A percentile compares a stretch with the other conserved stretches of the same genome.
These are phyloP conservation scores for Scarus forsteni DNA, from an alignment of 2,797 vertebrate genomes.

Conservation along the genomic window DNA sequence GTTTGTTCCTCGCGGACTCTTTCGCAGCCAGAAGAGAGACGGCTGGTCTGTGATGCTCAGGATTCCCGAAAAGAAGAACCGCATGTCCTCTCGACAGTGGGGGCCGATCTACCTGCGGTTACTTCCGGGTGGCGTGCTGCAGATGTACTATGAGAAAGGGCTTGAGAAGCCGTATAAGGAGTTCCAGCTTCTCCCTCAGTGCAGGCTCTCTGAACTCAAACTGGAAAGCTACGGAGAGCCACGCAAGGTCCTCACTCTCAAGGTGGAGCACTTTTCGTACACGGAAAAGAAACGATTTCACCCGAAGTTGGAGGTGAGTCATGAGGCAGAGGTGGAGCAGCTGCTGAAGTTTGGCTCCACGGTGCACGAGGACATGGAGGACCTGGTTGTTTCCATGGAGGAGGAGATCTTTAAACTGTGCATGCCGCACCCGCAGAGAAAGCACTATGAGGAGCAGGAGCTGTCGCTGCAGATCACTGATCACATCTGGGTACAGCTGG, in stretches of 20 bases:
- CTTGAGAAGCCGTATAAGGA: conserved; percentile 97
- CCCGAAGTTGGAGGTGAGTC: conserved; percentile 90
- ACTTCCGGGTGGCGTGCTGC: conserved; percentile 90
- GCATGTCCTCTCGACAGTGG: conserved; percentile 99
- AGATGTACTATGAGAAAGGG: conserved; percentile 97
- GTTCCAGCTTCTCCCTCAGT: conserved; percentile 92
- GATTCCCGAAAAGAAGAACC: conserved; percentile 98
- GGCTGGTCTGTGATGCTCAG: conserved; percentile 98
- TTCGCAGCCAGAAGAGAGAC: conserved; percentile 86
- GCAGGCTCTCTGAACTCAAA: conserved; percentile 91
- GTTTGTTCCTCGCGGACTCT: conserved; percentile 86
- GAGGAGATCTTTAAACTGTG: conserved; percentile 91
- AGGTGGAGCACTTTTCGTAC: conserved; percentile 93
- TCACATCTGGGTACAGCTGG: conserved; percentile 91
- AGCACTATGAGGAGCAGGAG: conserved; percentile 93
- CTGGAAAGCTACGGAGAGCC: conserved; percentile 91
- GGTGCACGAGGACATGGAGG: conserved; percentile 89
- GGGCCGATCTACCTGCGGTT: conserved; percentile 95
- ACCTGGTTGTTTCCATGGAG: conserved; percentile 89
- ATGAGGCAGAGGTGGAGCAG: conserved; percentile 91
- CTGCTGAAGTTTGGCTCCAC: conserved; percentile 96
- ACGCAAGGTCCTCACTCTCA: conserved; percentile 94
- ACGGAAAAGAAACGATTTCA: conserved; percentile 92
- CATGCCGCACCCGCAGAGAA: conserved; percentile 81
- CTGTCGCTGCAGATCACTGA: conserved; percentile 93